Evolutionary conservation across 92 coral and sea anemone species (phyloP).

Genomic region (Parazoanthus atlanticus): DNA sequence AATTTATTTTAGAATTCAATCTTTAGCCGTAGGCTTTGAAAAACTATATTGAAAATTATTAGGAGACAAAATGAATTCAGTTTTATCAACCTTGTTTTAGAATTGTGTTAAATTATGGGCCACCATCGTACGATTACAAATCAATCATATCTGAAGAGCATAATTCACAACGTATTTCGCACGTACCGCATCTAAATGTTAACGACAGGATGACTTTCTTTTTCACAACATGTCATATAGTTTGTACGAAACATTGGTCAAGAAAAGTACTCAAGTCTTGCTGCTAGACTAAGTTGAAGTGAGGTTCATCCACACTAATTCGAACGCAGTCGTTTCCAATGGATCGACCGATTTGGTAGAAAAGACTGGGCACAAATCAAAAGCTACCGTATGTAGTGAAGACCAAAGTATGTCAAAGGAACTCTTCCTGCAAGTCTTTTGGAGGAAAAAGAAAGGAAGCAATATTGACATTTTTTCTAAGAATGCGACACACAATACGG

Average conservation of each 20-base stretch:
- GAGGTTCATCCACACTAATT: neutral
- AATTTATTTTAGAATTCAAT: neutral
- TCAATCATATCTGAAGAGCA: neutral
- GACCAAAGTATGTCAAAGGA: too few species aligned
- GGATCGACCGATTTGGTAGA: neutral
- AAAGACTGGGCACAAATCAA: too few species aligned
- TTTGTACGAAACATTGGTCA: neutral
- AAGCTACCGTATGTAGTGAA: too few species aligned
- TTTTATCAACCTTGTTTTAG: constrained; percentile 18
- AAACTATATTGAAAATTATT: neutral
- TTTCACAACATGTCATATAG: neutral
- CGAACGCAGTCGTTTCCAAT: neutral
- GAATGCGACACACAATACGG: neutral
- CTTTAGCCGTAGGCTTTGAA: neutral
- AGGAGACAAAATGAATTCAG: neutral
- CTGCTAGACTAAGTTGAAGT: neutral
- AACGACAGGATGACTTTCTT: neutral
- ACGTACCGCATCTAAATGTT: neutral
- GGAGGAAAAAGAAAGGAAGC: neutral
- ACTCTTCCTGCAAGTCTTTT: neutral
- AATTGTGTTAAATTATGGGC: neutral
- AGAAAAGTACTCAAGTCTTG: too few species aligned
- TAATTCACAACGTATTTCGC: neutral
- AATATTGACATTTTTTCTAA: too few species aligned
- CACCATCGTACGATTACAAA: neutral